Percentiles rank a stretch among this genome's conserved stretches.
Conservation (phyloP, 2,113 vertebrate species). For the Gymnarchus niloticus region DNA sequence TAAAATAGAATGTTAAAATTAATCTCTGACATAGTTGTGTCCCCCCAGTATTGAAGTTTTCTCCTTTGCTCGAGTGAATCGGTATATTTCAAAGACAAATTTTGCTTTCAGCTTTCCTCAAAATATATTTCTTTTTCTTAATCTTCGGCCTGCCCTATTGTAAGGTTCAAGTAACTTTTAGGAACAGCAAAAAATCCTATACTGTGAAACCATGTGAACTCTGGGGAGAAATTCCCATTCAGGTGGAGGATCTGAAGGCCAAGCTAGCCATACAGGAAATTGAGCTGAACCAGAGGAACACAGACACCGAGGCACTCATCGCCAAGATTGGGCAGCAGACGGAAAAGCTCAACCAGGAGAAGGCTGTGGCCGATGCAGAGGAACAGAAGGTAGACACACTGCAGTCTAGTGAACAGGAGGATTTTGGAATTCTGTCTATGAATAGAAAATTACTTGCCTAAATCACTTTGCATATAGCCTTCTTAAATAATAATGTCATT, state of each 20-base stretch:
- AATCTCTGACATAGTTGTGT: too few species aligned
- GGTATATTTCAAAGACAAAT: too few species aligned
- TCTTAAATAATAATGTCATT: background rate
- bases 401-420: background rate
- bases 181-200: background rate
- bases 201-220: background rate
- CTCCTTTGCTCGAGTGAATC: too few species aligned
- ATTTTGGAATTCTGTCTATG: too few species aligned
- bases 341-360: slow-evolving; percentile 60
- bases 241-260: slow-evolving; percentile 82
- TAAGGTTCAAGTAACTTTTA: background rate
- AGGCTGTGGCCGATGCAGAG: slow-evolving; percentile 52
- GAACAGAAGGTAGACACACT: slow-evolving; percentile 51
- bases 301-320: slow-evolving; percentile 61
- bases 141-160: background rate
- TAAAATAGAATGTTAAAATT: too few species aligned
- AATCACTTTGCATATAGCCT: background rate
- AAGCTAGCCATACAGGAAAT: slow-evolving; percentile 76
- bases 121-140: background rate
- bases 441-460: background rate
- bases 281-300: slow-evolving; percentile 77
- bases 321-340: slow-evolving; percentile 61
- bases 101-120: too few species aligned
- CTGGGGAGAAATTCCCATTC: slow-evolving; percentile 21
- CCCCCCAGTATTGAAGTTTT: too few species aligned